Percentiles rank a stretch among this genome's conserved stretches.
These are phyloP conservation scores for Schizaphis graminum DNA, from an alignment of 2,888 invertebrate genomes.

Conservation along the genomic window DNA sequence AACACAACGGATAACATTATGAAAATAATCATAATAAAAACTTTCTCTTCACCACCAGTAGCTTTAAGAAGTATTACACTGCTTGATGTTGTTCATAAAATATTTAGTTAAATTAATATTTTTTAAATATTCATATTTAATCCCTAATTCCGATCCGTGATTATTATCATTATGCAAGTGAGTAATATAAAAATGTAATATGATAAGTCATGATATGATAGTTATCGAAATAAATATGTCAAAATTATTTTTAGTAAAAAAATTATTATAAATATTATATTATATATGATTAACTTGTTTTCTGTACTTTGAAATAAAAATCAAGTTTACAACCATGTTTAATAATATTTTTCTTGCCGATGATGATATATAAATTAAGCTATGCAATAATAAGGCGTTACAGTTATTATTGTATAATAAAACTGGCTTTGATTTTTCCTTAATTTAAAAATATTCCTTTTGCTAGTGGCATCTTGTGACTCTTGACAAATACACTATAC, in stretches of 20 bases:
- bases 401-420: not conserved
- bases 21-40: not conserved
- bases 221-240: not conserved
- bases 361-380: not conserved
- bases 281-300: not conserved
- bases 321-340: not conserved
- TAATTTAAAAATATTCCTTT: not conserved
- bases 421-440: not conserved
- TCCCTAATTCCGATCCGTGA: accelerated
- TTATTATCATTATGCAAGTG: not conserved
- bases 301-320: not conserved
- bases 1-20: not conserved
- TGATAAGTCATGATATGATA: not conserved
- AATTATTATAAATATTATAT: not conserved
- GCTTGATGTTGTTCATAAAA: not conserved
- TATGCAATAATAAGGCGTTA: not conserved
- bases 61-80: not conserved
- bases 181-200: not conserved
- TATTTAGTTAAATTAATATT: not conserved
- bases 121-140: not conserved
- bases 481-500: not conserved
- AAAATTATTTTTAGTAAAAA: not conserved
- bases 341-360: not conserved
- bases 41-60: not conserved
- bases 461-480: not conserved